Conservation (phyloP, 2,888 invertebrate genomes). For the Eumerus sabulonum region DNA sequence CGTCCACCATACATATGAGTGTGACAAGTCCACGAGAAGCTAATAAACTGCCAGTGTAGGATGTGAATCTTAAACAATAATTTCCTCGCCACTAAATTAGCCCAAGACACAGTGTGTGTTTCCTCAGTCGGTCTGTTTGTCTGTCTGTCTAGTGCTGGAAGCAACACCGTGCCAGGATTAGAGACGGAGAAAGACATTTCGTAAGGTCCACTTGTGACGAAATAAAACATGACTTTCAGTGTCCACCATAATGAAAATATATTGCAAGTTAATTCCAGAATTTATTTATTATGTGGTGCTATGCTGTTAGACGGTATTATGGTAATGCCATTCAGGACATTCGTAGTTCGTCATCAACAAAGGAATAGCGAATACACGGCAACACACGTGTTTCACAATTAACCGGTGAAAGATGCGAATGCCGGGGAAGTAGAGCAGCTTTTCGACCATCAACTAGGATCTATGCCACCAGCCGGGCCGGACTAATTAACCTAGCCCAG, state of each 20-base stretch:
- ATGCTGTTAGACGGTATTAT: conserved; percentile 58
- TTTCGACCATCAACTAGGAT: too few species aligned
- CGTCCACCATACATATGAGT: conserved; percentile 10
- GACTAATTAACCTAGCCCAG: too few species aligned
- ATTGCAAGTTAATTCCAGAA: conserved; percentile 78
- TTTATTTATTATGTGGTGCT: conserved; percentile 76
- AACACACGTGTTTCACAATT: conserved; percentile 16
- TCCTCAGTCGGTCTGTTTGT: conserved; percentile 20
- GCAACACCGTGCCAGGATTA: conserved; percentile 49
- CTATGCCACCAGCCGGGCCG: too few species aligned
- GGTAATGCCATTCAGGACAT: conserved; percentile 27
- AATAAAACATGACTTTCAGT: conserved; percentile 79
- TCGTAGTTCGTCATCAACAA: too few species aligned
- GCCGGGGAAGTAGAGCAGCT: too few species aligned
- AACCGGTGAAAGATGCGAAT: too few species aligned
- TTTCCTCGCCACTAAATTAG: conserved; percentile 63
- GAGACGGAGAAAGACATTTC: conserved; percentile 75
- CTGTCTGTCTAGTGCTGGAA: conserved; percentile 24
- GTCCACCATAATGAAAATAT: conserved; percentile 79
- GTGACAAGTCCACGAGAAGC: conserved; percentile 50
- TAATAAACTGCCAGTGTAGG: conserved; percentile 54
- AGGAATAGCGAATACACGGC: conserved; percentile 54
- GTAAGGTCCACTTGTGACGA: conserved; percentile 79
- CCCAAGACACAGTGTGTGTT: conserved; percentile 44
- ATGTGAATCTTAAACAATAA: conserved; percentile 67